Base-by-base conservation (phyloP, 2,797 vertebrate species). In the Sciurus carolinensis region DNA sequence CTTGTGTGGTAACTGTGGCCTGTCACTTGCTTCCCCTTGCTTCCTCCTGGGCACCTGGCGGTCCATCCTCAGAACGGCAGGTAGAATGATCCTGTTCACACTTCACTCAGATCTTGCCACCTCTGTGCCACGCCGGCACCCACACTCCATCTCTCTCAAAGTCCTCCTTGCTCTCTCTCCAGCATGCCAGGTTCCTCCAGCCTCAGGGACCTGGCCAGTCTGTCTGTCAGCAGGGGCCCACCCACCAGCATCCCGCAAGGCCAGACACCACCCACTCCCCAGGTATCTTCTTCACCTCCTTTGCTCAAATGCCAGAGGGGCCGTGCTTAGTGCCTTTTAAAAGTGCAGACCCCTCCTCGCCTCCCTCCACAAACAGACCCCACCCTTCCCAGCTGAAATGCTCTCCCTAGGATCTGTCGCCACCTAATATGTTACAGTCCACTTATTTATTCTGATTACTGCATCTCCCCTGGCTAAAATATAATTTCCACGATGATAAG, bases 151-250 rank as follows among this genome's bases (percentile, higher is more conserved):
- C 20, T 11, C 9, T n/a, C 52, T 64, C 44, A 3, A 13, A 44
- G 47, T 1, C 18, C 14, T 44, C 26, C 13, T 30, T 30, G 47
- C 59, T 67, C 36, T 47, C 39, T 76, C 24, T 30, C 20, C 2
- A 59, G 24, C 10, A 59, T 13, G 42, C 15, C 39, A n/a, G 11
- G 10, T 11, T 59, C 15, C 28, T 7, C 92, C 28, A 8, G 7
- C n/a, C 9, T 14, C 4, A 26, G 59, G n/a, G 36, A 18, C 3
- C 1, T 12, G 7, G 22, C 3, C 12, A 36, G 0, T 30, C 18
- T 30, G 36, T 33, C 4, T n/a, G 26, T 33, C 4, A 14, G 7
- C 10, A 6, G 7, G 3, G 20, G 2, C 39, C 57, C 67, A 10
- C 42, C 24, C 42, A 47, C 15, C 5, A 2, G 17, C 20, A 2